Evolutionary conservation across 2,797 vertebrate genomes (phyloP), one percentile per base, ranked within the genome.

Genomic region (Peromyscus nudipes): DNA sequence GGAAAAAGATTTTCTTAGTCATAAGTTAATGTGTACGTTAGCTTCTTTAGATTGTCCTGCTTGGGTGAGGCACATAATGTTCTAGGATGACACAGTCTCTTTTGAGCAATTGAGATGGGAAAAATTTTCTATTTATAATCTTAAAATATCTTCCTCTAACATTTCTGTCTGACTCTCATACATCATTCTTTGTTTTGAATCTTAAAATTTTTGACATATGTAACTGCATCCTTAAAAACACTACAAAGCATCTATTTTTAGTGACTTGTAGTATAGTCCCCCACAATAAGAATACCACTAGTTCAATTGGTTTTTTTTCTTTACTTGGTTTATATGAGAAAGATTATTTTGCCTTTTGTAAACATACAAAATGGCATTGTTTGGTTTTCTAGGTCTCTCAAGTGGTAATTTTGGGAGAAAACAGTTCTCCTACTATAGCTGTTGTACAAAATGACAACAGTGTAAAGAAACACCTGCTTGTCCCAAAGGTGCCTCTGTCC

Each of bases 311-410:
- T 29, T 82, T 89, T n/a, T 87, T 93, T 90, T 52, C 64, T 76
- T 92, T 52, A 37, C 10, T 94, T 92, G 60, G 37, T 91, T 96
- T 96, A 76, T 29, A 93, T 27, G 27, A 80, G 86, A 94, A 95
- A 96, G 69, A 52, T 37, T 87, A 29, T 77, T 97, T 89, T 94
- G 65, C 64, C 76, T 92, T 98, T 93, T 95, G 75, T 94, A 96
- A 97, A 94, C 86, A 94, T 95, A 83, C 55, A 93, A 90, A 94
- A 97, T 94, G 60, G 88, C 91, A 83, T 82, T 94, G 94, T 89
- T 97, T 96, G 64, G 64, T 92, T 97, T 96, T 97, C 89, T 82
- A 95, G 80, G 91, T 91, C 91, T 96, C 55, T 93, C 89, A 96
- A 87, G 87, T 95, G 40, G 69, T 92, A 92, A 97, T 94, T 67